Percentiles rank a stretch among this genome's conserved stretches.
These are phyloP conservation scores for Maniola jurtina DNA, from an alignment of 1,140 invertebrate genomes.

Conservation along the genomic window DNA sequence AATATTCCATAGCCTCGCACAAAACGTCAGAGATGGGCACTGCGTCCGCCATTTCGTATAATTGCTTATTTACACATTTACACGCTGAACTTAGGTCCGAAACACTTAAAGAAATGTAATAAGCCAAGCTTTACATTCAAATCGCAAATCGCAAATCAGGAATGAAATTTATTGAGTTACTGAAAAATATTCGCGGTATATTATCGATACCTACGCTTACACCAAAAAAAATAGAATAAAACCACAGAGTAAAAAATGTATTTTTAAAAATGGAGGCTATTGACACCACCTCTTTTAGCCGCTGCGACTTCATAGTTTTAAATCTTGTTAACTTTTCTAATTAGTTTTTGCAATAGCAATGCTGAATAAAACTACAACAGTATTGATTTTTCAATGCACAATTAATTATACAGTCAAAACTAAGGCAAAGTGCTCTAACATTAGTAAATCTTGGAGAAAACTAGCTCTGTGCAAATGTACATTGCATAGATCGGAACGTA, in stretches of 20 bases:
- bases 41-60: constrained; percentile 63
- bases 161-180: neutral
- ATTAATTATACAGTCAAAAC: constrained; percentile 18
- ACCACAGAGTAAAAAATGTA: constrained; percentile 42
- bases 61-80: constrained; percentile 23
- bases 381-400: constrained; percentile 27
- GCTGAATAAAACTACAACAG: neutral
- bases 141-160: neutral
- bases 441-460: constrained; percentile 14
- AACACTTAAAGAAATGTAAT: neutral
- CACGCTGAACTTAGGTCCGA: neutral
- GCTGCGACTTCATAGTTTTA: neutral
- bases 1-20: constrained; percentile 67
- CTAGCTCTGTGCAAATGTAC: constrained; percentile 15
- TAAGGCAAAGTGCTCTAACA: constrained; percentile 13
- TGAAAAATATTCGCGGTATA: constrained; percentile 22
- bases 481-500: constrained; percentile 33
- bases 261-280: constrained; percentile 30
- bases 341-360: constrained; percentile 1
- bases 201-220: neutral
- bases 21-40: constrained; percentile 59
- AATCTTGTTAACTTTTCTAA: neutral
- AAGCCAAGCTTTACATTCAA: neutral
- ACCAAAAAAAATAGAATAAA: constrained; percentile 34
- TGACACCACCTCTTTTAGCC: constrained; percentile 28